Evolutionary conservation across 2,888 invertebrate genomes (phyloP).

Genomic region (Rhopalosiphum nymphaeae): DNA sequence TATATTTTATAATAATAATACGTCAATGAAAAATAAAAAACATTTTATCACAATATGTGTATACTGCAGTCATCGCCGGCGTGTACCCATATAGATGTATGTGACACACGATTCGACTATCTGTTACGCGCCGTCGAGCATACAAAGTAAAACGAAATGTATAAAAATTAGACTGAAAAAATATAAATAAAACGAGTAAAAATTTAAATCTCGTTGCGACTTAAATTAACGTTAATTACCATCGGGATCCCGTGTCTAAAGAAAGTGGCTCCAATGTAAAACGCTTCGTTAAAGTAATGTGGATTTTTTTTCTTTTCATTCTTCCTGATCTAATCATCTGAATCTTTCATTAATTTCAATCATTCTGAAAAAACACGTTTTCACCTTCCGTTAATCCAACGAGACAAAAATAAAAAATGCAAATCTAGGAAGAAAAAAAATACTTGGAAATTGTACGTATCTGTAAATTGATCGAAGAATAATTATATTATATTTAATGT

Average conservation of each 20-base stretch:
- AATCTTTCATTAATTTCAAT: slow-evolving; percentile 42
- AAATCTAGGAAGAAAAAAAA: slow-evolving; percentile 17
- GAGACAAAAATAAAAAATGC: slow-evolving; percentile 11
- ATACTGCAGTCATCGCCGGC: not conserved
- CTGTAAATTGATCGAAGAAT: not conserved
- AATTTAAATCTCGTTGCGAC: slow-evolving; percentile 44
- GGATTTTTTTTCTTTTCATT: not conserved
- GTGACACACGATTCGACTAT: slow-evolving; percentile 60
- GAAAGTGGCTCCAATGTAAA: slow-evolving; percentile 57
- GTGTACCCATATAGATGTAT: slow-evolving; percentile 26
- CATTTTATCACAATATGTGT: slow-evolving; percentile 37
- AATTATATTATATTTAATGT: not conserved
- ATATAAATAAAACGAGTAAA: slow-evolving; percentile 32
- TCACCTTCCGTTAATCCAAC: slow-evolving; percentile 49
- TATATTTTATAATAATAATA: slow-evolving; percentile 50
- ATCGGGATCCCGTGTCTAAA: slow-evolving; percentile 50
- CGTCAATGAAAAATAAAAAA: slow-evolving; percentile 31
- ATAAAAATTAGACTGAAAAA: slow-evolving; percentile 42
- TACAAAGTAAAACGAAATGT: slow-evolving; percentile 58
- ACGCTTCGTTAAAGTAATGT: slow-evolving; percentile 56
- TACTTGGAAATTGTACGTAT: slow-evolving; percentile 4
- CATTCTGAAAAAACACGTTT: slow-evolving; percentile 41
- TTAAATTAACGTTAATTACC: slow-evolving; percentile 63
- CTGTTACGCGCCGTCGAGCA: slow-evolving; percentile 63
- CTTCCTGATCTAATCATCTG: slow-evolving; percentile 42